Evolutionary conservation across 2,113 vertebrate species (phyloP).

Genomic region (Lanius ludovicianus): DNA sequence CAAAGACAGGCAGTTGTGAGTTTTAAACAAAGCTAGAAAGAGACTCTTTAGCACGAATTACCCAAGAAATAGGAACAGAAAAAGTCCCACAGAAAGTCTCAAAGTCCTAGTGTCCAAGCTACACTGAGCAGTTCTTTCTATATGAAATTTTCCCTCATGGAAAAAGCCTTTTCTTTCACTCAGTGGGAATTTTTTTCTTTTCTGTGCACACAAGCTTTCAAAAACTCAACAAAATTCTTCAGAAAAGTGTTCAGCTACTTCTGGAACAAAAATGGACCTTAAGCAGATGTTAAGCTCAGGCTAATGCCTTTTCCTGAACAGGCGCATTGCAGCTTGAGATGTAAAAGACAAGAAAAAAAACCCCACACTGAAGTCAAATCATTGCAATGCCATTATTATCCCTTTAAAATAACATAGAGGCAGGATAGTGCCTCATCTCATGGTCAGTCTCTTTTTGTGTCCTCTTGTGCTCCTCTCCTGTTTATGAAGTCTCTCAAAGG

Average conservation of each 20-base stretch:
- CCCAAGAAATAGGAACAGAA: not conserved
- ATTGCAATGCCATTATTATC: not conserved
- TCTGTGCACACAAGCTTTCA: not conserved
- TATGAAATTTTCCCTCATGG: not conserved
- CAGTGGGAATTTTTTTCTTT: not conserved
- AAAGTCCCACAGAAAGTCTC: not conserved
- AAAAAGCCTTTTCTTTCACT: not conserved
- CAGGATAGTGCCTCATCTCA: not conserved
- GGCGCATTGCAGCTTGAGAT: not conserved
- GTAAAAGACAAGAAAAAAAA: not conserved
- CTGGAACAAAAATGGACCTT: not conserved
- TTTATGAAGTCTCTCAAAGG: not conserved
- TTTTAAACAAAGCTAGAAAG: not conserved
- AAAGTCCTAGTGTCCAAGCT: rapidly evolving
- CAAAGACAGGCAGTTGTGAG: not conserved
- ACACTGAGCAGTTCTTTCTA: not conserved
- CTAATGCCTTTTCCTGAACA: not conserved
- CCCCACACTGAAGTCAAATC: not conserved
- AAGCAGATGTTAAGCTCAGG: not conserved
- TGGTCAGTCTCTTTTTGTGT: not conserved
- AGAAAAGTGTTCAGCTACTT: not conserved
- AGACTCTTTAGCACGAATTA: not conserved
- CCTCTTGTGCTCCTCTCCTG: not conserved
- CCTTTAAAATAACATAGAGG: not conserved
- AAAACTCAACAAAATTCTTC: not conserved